These are phyloP conservation scores for Prionailurus viverrinus DNA, from an alignment of 2,113 vertebrate genomes.

Conservation along the genomic window DNA sequence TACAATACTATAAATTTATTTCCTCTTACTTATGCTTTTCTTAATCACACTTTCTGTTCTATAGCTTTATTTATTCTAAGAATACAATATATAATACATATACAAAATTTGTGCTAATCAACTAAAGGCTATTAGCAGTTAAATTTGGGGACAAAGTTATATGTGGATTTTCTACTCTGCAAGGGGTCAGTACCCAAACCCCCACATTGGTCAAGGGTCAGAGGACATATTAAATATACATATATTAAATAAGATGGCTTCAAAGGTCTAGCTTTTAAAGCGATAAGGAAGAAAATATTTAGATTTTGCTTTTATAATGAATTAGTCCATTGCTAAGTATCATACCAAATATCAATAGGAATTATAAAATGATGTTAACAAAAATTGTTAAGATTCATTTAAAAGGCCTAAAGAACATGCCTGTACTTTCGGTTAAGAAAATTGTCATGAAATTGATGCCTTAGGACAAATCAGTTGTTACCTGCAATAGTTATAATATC, in stretches of 20 bases:
- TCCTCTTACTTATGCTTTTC: not conserved
- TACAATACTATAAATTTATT: not conserved
- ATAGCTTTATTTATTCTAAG: not conserved
- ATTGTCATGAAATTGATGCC: not conserved
- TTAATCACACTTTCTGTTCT: not conserved
- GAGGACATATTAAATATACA: not conserved
- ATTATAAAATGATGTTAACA: not conserved
- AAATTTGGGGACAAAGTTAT: not conserved
- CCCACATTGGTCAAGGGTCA: not conserved
- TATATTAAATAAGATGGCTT: not conserved
- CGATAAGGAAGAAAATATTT: not conserved
- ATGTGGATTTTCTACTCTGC: not conserved
- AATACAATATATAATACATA: not conserved
- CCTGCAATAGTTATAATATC: not conserved
- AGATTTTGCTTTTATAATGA: not conserved
- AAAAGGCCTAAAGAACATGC: not conserved
- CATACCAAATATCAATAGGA: not conserved
- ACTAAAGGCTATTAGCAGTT: not conserved
- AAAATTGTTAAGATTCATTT: not conserved
- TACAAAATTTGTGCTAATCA: not conserved
- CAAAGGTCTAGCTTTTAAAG: not conserved
- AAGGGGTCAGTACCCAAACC: not conserved
- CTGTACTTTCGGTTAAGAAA: conserved; percentile 28
- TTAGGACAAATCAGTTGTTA: not conserved
- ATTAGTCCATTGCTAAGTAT: not conserved